Evolutionary conservation across 2,797 vertebrate genomes (phyloP).

Genomic region (Cyprinella venusta): DNA sequence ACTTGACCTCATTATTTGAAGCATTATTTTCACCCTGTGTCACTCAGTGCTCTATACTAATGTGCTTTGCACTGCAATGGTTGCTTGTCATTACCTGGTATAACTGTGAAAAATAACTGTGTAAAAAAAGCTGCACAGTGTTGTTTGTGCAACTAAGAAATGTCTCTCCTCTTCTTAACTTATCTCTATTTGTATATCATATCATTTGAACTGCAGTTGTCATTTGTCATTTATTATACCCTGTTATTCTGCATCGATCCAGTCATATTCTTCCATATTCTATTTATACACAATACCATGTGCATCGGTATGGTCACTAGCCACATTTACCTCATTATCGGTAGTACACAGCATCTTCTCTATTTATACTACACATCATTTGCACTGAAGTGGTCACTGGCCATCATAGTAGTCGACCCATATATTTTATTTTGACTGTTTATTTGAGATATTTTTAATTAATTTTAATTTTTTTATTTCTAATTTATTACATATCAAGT

Average conservation of each 20-base stretch:
- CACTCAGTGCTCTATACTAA: background rate
- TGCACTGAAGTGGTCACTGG: background rate
- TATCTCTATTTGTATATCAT: background rate
- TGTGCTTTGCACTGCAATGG: background rate
- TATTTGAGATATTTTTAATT: too few relatives aligned
- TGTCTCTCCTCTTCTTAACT: background rate
- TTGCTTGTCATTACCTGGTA: background rate
- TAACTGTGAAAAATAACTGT: background rate
- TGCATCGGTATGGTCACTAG: background rate
- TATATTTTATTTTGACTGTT: background rate
- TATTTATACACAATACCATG: conserved; percentile 15
- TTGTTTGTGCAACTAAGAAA: background rate
- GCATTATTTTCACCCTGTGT: background rate
- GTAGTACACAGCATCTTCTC: background rate
- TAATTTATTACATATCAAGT: too few relatives aligned
- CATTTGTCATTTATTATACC: background rate
- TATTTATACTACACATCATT: conserved; percentile 1
- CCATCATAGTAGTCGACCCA: background rate
- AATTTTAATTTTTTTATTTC: too few relatives aligned
- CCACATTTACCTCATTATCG: conserved; percentile 20
- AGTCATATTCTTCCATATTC: background rate
- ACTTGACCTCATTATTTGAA: background rate
- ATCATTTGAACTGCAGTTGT: background rate
- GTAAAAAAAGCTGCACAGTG: background rate
- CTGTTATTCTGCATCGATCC: background rate